A percentile compares a stretch with the other conserved stretches of the same genome.
These are phyloP conservation scores for Albula glossodonta DNA, from an alignment of 2,113 vertebrate species.

Conservation along the genomic window DNA sequence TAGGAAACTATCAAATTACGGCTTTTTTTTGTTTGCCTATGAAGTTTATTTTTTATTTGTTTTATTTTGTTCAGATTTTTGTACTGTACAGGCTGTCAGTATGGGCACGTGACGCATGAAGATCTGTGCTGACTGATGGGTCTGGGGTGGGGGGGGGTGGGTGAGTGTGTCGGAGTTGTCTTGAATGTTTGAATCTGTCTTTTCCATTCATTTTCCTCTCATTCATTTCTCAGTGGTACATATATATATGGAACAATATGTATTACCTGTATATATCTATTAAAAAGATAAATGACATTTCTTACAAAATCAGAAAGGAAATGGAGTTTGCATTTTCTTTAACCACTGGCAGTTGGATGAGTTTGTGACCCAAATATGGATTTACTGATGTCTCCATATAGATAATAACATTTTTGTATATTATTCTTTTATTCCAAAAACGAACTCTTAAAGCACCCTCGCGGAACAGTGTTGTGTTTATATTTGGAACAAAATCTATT, in stretches of 20 bases:
- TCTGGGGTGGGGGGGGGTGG: conserved; percentile 11
- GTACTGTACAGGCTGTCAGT: conserved; percentile 44
- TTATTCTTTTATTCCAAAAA: too few species aligned
- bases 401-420: too few species aligned
- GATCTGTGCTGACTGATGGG: conserved; percentile 26
- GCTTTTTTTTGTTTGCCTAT: conserved; percentile 34
- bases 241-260: conserved; percentile 46
- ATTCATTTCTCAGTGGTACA: conserved; percentile 45
- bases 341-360: neutral
- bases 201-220: conserved; percentile 41
- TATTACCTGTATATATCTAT: conserved; percentile 57
- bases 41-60: conserved; percentile 12
- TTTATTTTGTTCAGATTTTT: conserved; percentile 25
- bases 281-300: conserved; percentile 59
- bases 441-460: too few species aligned
- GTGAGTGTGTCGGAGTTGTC: conserved; percentile 27
- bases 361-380: neutral
- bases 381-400: neutral
- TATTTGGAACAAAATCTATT: neutral
- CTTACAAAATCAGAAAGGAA: conserved; percentile 42
- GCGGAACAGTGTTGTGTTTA: neutral
- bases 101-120: conserved; percentile 39
- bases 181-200: conserved; percentile 37
- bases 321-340: neutral
- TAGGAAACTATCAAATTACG: conserved; percentile 19